Conservation (phyloP, 2,888 invertebrate genomes). For the Nasonovia ribisnigri region DNA sequence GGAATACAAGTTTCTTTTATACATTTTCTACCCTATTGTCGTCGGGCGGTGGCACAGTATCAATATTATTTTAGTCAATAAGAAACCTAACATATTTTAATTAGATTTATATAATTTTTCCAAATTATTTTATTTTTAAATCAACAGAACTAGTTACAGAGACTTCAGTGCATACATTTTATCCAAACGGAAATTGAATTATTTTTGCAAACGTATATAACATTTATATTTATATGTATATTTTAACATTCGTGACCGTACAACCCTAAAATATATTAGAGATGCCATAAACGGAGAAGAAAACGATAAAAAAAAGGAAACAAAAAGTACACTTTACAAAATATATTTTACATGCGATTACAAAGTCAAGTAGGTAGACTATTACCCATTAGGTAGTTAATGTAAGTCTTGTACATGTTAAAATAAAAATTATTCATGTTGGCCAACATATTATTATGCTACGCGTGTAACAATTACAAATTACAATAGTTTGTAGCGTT, state of each 20-base stretch:
- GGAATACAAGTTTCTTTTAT: conserved; percentile 15
- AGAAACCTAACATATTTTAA: conserved; percentile 47
- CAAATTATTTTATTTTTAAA: conserved; percentile 21
- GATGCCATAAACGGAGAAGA: background rate
- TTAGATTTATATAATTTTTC: conserved; percentile 17
- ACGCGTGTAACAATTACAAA: background rate
- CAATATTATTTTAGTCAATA: conserved; percentile 12
- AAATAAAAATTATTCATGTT: background rate
- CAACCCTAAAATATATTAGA: background rate
- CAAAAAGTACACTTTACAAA: background rate
- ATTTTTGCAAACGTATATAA: background rate
- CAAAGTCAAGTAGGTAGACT: background rate
- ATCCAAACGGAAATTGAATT: background rate
- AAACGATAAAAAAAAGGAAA: background rate
- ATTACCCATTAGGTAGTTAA: background rate
- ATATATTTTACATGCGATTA: background rate
- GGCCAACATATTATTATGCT: background rate
- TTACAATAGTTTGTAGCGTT: background rate
- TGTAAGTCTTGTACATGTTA: background rate
- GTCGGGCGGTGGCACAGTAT: background rate
- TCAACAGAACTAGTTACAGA: background rate
- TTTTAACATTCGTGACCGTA: conserved; percentile 29
- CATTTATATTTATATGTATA: too few relatives aligned
- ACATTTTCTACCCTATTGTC: background rate
- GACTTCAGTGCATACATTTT: too few relatives aligned